Conservation (phyloP, 1,140 invertebrate genomes). For the Chionoecetes opilio region DNA sequence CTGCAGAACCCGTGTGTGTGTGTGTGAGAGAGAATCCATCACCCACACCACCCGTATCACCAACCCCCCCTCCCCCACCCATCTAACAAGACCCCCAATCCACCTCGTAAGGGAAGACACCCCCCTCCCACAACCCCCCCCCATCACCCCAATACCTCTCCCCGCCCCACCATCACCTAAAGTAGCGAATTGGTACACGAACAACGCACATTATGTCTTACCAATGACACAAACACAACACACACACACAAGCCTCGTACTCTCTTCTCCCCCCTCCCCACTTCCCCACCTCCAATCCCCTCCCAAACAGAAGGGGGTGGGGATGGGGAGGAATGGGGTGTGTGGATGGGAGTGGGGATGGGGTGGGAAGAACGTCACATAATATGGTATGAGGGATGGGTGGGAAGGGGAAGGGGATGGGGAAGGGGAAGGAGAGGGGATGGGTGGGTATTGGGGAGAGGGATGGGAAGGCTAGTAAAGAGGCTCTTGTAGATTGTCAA, state of each 20-base stretch:
- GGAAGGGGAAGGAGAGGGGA: background rate
- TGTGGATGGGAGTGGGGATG: background rate
- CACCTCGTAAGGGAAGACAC: background rate
- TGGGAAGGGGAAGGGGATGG: background rate
- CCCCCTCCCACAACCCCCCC: background rate
- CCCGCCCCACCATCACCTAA: background rate
- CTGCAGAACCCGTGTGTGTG: background rate
- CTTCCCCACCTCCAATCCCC: background rate
- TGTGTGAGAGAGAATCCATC: slow-evolving; percentile 33
- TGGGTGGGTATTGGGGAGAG: background rate
- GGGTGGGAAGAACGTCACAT: too few relatives aligned
- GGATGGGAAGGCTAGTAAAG: background rate
- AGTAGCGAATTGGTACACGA: background rate
- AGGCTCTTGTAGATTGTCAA: background rate
- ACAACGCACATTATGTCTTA: background rate
- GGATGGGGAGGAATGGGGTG: background rate
- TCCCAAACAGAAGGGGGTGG: background rate
- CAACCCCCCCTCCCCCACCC: background rate
- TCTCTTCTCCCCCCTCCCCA: background rate
- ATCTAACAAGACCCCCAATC: background rate
- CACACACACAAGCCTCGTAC: background rate
- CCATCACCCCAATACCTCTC: background rate
- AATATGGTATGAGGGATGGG: too few relatives aligned
- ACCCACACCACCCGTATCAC: slow-evolving; percentile 31
- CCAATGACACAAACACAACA: background rate